Evolutionary conservation across 2,797 vertebrate species (phyloP), one percentile per base, ranked within the genome.

Genomic region (Botia kubotai): DNA sequence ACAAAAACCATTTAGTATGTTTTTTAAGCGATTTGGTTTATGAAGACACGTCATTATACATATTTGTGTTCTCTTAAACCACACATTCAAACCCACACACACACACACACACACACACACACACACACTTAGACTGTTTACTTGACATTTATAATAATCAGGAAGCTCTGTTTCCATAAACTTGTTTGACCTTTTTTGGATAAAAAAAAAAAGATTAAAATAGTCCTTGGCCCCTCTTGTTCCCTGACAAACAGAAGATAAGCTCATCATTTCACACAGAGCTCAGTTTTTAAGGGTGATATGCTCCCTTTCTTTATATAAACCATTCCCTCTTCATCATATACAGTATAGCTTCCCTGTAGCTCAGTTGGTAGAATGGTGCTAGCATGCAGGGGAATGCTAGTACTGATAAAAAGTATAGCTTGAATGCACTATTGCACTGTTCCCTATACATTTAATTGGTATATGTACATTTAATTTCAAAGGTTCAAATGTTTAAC

Each of bases 101-200:
- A 26, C 23, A 26, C n/a, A 36, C 53, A 60, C 39, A 2, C 23
- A 6, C 17, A 26, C 23, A 26, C 23, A 26, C 23, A 26, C n/a
- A 36, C 53, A 60, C 39, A 2, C 23, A 6, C 17, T 69, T 58
- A 33, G 17, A 60, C 21, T 57, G 55, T 63, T 79, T 72, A 72
- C n/a, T 14, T 79, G 63, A 23, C 63, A 16, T 66, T 66, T 66
- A 66, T 66, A 23, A 63, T 71, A 72, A 53, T 7, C 67, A 36
- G 55, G 26, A 39, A 21, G 55, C 67, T 78, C 13, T 29, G 0
- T 43, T 19, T 68, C 52, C 77, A 71, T 17, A 71, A 23, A 62
- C 2, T 7, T 12, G 66, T 71, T 63, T 79, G 1, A 63, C 68
- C 57, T 79, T 71, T 60, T 71, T 62, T 71, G 68, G 68, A 63